Conservation (phyloP, 2,113 vertebrate genomes). For the Dromiciops gliroides region DNA sequence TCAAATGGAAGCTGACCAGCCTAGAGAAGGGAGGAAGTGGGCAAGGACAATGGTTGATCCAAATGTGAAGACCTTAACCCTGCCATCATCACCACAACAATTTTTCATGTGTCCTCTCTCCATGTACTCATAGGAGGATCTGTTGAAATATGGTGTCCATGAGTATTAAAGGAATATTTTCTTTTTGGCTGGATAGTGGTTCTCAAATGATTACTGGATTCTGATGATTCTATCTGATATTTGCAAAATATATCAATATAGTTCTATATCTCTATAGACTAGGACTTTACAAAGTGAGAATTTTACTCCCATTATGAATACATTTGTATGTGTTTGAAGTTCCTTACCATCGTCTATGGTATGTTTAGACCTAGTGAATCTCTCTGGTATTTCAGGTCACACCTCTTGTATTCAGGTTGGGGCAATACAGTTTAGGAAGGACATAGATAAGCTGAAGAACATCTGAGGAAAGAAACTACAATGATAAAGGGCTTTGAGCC, state of each 20-base stretch:
- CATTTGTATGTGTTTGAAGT: not conserved
- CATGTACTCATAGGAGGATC: not conserved
- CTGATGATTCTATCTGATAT: not conserved
- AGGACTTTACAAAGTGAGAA: no score
- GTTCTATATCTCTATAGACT: no score
- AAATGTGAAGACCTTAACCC: not conserved
- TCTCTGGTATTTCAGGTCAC: not conserved
- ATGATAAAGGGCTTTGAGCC: not conserved
- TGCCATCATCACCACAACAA: not conserved
- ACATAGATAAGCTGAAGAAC: not conserved
- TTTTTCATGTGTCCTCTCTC: not conserved
- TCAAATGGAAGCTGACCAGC: not conserved
- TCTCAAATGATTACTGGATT: not conserved
- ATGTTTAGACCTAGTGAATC: not conserved
- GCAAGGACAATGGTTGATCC: not conserved
- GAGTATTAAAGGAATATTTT: not conserved
- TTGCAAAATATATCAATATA: not conserved
- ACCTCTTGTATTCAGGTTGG: not conserved
- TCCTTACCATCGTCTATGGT: not conserved
- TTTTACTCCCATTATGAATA: no score
- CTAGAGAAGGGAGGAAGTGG: not conserved
- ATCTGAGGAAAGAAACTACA: not conserved
- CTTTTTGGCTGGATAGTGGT: not conserved
- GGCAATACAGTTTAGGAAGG: not conserved
- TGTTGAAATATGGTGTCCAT: not conserved